A percentile compares a stretch with the other conserved stretches of the same genome.
These are phyloP conservation scores for Mirza zaza DNA, from an alignment of 2,113 vertebrate species.

Conservation along the genomic window DNA sequence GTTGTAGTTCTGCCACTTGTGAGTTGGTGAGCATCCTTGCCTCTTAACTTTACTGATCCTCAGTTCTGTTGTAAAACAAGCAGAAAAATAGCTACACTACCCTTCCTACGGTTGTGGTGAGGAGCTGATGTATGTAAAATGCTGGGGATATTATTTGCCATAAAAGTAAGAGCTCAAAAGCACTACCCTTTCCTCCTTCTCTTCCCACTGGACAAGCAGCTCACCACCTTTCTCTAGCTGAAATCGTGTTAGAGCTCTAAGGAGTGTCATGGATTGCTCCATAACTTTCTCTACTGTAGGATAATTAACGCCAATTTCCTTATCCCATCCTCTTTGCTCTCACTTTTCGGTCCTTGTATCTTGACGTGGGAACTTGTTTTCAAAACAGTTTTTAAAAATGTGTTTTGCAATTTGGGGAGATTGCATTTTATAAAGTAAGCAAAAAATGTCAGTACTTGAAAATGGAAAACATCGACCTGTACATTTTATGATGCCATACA, in stretches of 20 bases:
- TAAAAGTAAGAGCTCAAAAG: neutral
- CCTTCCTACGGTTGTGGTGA: too few relatives aligned
- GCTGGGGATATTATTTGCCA: neutral
- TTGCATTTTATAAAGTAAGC: neutral
- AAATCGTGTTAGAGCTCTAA: accelerated
- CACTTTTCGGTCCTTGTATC: neutral
- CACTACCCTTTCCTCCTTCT: accelerated
- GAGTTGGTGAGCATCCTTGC: neutral
- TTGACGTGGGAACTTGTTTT: neutral
- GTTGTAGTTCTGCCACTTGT: neutral
- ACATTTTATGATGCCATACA: neutral
- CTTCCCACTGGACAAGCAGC: neutral
- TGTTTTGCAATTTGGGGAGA: neutral
- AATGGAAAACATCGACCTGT: neutral
- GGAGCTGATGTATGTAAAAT: neutral
- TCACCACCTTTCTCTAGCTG: neutral
- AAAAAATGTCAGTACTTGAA: neutral
- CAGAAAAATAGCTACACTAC: neutral
- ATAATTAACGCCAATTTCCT: neutral
- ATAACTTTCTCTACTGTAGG: accelerated
- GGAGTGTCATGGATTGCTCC: neutral
- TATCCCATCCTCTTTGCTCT: neutral
- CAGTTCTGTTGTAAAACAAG: neutral
- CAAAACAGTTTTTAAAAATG: neutral
- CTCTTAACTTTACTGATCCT: neutral